Base-by-base conservation (phyloP, 2,888 invertebrate genomes). In the Mesorhabditis spiculigera region DNA sequence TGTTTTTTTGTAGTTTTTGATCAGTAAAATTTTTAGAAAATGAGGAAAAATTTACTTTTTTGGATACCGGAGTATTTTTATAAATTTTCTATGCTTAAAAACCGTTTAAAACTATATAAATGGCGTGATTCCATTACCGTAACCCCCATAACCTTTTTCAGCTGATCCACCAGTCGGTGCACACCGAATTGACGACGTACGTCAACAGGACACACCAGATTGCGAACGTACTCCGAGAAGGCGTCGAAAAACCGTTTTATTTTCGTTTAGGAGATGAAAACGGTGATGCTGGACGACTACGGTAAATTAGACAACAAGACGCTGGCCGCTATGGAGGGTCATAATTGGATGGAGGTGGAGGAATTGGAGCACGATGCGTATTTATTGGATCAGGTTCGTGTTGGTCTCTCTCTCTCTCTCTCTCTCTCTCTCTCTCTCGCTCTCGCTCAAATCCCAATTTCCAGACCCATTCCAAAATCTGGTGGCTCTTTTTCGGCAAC, bases 151-250 rank as follows among this genome's bases (percentile, higher is more conserved):
- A 50, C 58, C 8, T 13, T n/a, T 68, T 63, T 42, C 66, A 74
- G 74, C 74, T 80, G 6, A 80, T 80, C 70, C 80, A 82, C 65
- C 45, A 72, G 0, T 72, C 73, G 5, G 78, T 81, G n/a, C 76
- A 81, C 67, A 76, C 77, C 45, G 76, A 78, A 28, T 68, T 82
- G 13, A 74, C 75, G 10, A 73, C 73, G 13, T 82, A 82, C 65
- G 78, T 81, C 67, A 80, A 79, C 66, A 43, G 78, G 62, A 79
- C 78, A 5, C 80, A 80, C 71, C 80, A 80, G 66, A 78, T 80
- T 64, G 80, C 77, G 6, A 70, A 74, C 41, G 78, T 75, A 64
- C 10, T 4, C 4, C 13, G 13, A 5, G 4, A 43, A 45, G 5
- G 6, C 5, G n/a, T 5, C 10, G 6, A 42, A 66, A 63, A 43